Evolutionary conservation across 2,888 invertebrate species (phyloP), one percentile per base, ranked within the genome.

Genomic region (Calliopum simillimum): DNA sequence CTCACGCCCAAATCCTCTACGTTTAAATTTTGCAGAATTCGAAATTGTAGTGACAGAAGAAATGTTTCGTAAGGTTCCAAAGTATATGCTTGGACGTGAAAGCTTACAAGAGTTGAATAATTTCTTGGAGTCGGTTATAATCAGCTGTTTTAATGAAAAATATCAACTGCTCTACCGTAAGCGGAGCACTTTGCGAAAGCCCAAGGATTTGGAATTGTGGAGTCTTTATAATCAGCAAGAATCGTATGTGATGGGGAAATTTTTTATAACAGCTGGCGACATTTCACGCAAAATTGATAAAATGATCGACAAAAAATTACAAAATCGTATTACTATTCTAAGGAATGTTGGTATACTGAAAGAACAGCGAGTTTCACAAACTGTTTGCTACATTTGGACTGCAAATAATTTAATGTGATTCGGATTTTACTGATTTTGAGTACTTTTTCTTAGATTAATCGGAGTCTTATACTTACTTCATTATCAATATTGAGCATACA

Each of bases 71-170:
- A 72, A 53, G 14, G 78, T 82, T 49, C 82, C 82, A 43, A 81
- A 79, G 81, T 82, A 81, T 53, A 79, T 82, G 76, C 76, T 77
- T 53, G 82, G 82, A 1, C 78, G 82, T 1, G 80, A 80, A 55
- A 79, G 76, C 1, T 56, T 78, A 12, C 78, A 79, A 5, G 80
- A 81, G n/a, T 73, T 82, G 14, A 77, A 73, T 23, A 14, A 62
- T 3, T 81, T 81, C 53, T 61, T 82, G 1, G 77, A 79, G 19
- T 71, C 72, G 0, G 65, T 78, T 1, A 71, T 82, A 19, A 75
- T 81, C 2, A 76, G 78, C 6, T 81, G 81, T 68, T 81, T 82
- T 46, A 81, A 78, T 67, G 80, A 82, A 67, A 82, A 82, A 61
- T 82, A 82, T 61, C 76, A 79, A 66, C 65, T 82, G 4, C 62